A percentile compares a stretch with the other conserved stretches of the same genome.
Evolutionary conservation across 2,888 invertebrate genomes (phyloP).

Genomic region (Troilus luridus): DNA sequence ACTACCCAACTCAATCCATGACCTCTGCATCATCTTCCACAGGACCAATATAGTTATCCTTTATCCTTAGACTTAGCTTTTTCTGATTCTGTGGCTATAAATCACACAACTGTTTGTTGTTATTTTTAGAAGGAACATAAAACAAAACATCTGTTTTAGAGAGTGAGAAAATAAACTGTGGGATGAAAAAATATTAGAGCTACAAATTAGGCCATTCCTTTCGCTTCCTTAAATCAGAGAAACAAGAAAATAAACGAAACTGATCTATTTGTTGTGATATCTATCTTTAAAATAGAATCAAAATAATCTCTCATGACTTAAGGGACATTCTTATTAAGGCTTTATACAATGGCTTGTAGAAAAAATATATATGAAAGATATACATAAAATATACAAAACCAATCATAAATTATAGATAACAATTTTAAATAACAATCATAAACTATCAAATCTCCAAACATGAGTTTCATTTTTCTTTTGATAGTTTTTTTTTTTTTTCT

Average conservation of each 20-base stretch:
- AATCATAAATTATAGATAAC: too few relatives aligned
- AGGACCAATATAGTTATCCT: neutral
- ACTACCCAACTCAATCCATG: constrained; percentile 10
- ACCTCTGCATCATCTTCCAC: neutral
- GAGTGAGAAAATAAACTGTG: neutral
- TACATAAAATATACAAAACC: too few relatives aligned
- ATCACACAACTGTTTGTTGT: neutral
- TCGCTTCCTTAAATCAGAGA: neutral
- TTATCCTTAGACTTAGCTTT: neutral
- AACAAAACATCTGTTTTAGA: too few relatives aligned
- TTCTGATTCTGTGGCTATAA: neutral
- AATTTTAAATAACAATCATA: too few relatives aligned
- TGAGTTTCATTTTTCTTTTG: too few relatives aligned
- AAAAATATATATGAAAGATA: too few relatives aligned
- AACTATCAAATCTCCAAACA: too few relatives aligned
- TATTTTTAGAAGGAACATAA: neutral
- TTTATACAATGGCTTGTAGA: too few relatives aligned
- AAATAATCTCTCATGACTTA: neutral
- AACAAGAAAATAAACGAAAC: neutral
- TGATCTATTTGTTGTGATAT: neutral
- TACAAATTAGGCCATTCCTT: neutral
- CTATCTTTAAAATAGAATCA: neutral
- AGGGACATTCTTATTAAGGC: too few relatives aligned
- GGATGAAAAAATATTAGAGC: neutral
- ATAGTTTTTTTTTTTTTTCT: too few relatives aligned